phyloP scores from a whole-genome alignment of 2,888 invertebrate genomes.

The Hedya salicella region DNA sequence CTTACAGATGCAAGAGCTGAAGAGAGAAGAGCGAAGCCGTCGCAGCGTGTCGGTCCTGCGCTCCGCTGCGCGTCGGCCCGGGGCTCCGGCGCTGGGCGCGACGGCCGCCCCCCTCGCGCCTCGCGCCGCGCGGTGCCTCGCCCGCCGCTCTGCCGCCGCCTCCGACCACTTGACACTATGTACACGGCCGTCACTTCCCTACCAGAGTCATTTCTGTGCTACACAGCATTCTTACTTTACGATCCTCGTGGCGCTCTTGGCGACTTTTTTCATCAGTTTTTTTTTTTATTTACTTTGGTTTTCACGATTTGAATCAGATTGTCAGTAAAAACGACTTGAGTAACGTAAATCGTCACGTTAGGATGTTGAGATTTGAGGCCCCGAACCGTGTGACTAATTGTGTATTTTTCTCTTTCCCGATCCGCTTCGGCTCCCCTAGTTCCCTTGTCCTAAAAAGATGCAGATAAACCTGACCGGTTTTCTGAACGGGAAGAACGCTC shows the following conservation, averaged over 20 bases:
- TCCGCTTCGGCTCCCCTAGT: constrained; percentile 87
- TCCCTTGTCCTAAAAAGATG: constrained; percentile 98
- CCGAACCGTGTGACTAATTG: constrained; percentile 59
- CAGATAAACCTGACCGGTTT: constrained; percentile 99
- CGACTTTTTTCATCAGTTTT: constrained; percentile 62
- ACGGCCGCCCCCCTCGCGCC: constrained; percentile 45
- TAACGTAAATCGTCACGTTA: constrained; percentile 46
- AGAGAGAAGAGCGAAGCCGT: constrained; percentile 63
- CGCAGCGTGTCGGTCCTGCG: constrained; percentile 45
- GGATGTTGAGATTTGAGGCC: constrained; percentile 53
- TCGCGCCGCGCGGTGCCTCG: constrained; percentile 47
- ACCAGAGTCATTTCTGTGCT: constrained; percentile 75
- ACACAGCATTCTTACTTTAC: background rate
- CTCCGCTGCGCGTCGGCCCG: constrained; percentile 47
- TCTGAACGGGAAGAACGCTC: constrained; percentile 98
- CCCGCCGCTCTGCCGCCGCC: constrained; percentile 52
- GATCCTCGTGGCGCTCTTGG: constrained; percentile 62
- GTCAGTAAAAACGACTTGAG: constrained; percentile 20
- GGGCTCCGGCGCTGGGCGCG: constrained; percentile 41
- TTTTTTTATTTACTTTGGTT: constrained; percentile 48
- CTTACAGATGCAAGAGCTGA: constrained; percentile 81
- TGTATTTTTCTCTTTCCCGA: constrained; percentile 73
- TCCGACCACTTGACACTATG: constrained; percentile 63
- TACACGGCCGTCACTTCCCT: constrained; percentile 69
- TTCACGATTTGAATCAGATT: constrained; percentile 13